These are phyloP conservation scores for Otis tarda DNA, from an alignment of 2,113 vertebrate species.

Conservation along the genomic window DNA sequence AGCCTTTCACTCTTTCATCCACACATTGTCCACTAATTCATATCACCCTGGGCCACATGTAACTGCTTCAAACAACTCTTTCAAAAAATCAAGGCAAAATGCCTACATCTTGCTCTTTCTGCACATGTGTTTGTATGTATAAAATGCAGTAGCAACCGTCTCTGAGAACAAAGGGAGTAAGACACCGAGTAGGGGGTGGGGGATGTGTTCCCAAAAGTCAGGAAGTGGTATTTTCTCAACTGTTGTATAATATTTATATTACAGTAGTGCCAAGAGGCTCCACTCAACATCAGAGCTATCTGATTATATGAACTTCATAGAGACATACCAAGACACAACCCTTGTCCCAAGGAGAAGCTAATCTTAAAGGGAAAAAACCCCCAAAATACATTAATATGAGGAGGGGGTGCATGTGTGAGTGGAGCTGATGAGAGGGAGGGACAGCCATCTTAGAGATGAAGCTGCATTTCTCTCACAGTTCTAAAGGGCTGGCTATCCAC, in stretches of 20 bases:
- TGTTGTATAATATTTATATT: slow-evolving; percentile 19
- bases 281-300: neutral
- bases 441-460: neutral
- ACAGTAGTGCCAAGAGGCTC: neutral
- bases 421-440: neutral
- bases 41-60: neutral
- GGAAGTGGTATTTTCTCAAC: neutral
- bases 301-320: neutral
- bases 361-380: neutral
- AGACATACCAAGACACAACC: neutral
- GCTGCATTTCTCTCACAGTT: neutral
- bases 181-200: neutral
- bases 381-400: neutral
- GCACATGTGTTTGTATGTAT: neutral
- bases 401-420: neutral
- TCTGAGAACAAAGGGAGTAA: neutral
- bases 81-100: neutral
- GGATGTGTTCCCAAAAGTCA: slow-evolving; percentile 1
- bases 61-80: neutral
- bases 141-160: neutral
- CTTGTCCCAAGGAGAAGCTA: neutral
- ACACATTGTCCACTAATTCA: neutral
- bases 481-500: neutral
- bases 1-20: neutral
- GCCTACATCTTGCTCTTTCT: neutral